Base-by-base conservation (phyloP, 1,140 invertebrate species). In the Sipha flava region DNA sequence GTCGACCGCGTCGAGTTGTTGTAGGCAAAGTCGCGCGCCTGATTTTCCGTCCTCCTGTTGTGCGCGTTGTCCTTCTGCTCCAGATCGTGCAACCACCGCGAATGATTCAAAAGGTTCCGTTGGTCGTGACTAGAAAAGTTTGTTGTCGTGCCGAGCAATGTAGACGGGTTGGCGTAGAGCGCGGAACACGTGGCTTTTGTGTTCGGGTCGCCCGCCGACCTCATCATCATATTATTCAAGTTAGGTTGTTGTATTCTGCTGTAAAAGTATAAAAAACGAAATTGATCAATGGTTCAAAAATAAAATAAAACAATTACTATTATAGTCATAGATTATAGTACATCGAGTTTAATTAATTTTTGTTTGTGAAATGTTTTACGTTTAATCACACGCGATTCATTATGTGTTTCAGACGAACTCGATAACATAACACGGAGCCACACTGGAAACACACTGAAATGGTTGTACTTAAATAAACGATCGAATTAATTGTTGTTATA, bases 151-250 rank as follows among this genome's bases (percentile, higher is more conserved):
- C 81, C 81, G 7, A 82, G 59, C 12, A 82, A 47, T 0, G 81
- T 75, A 1, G 79, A 72, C 18, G 82, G 82, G 37, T 81, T 82
- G 10, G 79, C 81, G 37, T 82, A 82, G 7, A 82, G 47, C 45
- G 82, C 81, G 3, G 82, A 82, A 12, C 81, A 80, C 40, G 47
- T 45, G 23, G 47, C 10, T 31, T 75, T 77, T 26, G 21, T 31
- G n/a, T 72, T 80, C 9, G 21, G 29, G n/a, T 75, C 47, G 34
- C 18, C 37, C 1, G 40, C 0, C 6, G 40, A 34, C 21, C 52
- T 23, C 34, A 26, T 29, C 54, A 23, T 31, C 52, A 14, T 64
- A 26, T 64, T 40, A 40, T 40, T 40, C 10, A 10, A 31, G n/a
- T 70, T 47, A 23, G 66, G 18, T 43, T 18, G 66, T n/a, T 70